A percentile compares a stretch with the other conserved stretches of the same genome.
phyloP scores from a whole-genome alignment of 2,888 invertebrate genomes.

The Apotomis betuletana region DNA sequence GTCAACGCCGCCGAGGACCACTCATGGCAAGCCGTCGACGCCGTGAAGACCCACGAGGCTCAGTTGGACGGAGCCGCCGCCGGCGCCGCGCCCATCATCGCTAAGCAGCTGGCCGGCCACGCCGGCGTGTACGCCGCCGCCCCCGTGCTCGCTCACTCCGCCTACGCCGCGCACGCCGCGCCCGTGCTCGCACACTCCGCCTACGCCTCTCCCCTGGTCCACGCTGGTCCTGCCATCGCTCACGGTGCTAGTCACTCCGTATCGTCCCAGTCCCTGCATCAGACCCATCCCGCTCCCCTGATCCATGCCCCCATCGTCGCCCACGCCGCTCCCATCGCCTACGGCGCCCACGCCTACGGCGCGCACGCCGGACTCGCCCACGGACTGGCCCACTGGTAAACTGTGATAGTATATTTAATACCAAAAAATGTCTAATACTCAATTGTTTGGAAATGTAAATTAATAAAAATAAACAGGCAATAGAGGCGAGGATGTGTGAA shows the following conservation, averaged over 20 bases:
- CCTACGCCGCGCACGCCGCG: slow-evolving; percentile 35
- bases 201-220: slow-evolving; percentile 46
- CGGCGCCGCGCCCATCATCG: slow-evolving; percentile 73
- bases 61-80: slow-evolving; percentile 77
- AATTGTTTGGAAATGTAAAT: slow-evolving; percentile 41
- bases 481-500: slow-evolving; percentile 46
- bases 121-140: slow-evolving; percentile 53
- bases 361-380: slow-evolving; percentile 34
- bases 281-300: slow-evolving; percentile 32
- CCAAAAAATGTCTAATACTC: slow-evolving; percentile 45
- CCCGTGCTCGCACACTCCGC: slow-evolving; percentile 35
- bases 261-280: slow-evolving; percentile 27
- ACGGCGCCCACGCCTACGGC: slow-evolving; percentile 22
- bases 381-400: slow-evolving; percentile 44
- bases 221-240: slow-evolving; percentile 46
- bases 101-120: slow-evolving; percentile 75
- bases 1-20: slow-evolving; percentile 79
- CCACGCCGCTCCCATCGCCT: slow-evolving; percentile 32
- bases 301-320: slow-evolving; percentile 42
- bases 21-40: slow-evolving; percentile 77
- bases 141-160: slow-evolving; percentile 43
- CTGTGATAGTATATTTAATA: slow-evolving; percentile 44
- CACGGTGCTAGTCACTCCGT: slow-evolving; percentile 42
- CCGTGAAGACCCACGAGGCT: slow-evolving; percentile 75
- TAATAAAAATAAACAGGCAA: slow-evolving; percentile 41